phyloP scores from a whole-genome alignment of 2,888 invertebrate species.

The Melitaea athalia region DNA sequence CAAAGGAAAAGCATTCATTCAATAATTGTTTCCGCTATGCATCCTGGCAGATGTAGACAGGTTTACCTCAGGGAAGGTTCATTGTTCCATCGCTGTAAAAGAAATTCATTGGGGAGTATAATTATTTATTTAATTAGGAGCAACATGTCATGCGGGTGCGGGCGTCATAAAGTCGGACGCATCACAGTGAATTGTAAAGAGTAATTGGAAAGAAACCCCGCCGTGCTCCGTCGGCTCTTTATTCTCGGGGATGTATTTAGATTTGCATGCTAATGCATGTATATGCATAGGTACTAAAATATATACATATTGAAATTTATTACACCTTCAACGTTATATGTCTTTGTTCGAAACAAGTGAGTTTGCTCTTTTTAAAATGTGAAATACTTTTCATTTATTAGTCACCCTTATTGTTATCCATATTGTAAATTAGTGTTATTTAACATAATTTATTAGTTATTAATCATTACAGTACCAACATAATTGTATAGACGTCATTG shows the following conservation, averaged over 20 bases:
- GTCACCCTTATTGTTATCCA: background rate
- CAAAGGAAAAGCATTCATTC: constrained; percentile 33
- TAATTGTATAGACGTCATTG: no score
- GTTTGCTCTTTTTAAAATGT: background rate
- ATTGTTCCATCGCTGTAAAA: constrained; percentile 31
- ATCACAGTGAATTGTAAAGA: constrained; percentile 37
- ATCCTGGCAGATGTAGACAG: constrained; percentile 35
- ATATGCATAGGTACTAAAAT: constrained; percentile 16
- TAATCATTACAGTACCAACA: no score
- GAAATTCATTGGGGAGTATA: constrained; percentile 34
- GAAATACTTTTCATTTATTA: background rate
- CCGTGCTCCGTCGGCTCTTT: constrained; percentile 32
- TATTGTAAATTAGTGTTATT: background rate
- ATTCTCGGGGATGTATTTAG: constrained; percentile 29
- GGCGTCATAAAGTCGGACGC: constrained; percentile 35
- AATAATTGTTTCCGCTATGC: constrained; percentile 37
- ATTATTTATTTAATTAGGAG: constrained; percentile 40
- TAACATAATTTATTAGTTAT: background rate
- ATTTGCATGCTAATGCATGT: constrained; percentile 24
- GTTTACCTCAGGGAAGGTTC: constrained; percentile 33
- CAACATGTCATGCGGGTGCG: constrained; percentile 35
- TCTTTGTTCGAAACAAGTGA: background rate
- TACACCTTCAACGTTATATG: background rate
- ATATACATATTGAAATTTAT: constrained; percentile 11
- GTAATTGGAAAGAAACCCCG: constrained; percentile 38